A percentile compares a stretch with the other conserved stretches of the same genome.
These are phyloP conservation scores for Elaphurus davidianus DNA, from an alignment of 2,113 vertebrate genomes.

Conservation along the genomic window DNA sequence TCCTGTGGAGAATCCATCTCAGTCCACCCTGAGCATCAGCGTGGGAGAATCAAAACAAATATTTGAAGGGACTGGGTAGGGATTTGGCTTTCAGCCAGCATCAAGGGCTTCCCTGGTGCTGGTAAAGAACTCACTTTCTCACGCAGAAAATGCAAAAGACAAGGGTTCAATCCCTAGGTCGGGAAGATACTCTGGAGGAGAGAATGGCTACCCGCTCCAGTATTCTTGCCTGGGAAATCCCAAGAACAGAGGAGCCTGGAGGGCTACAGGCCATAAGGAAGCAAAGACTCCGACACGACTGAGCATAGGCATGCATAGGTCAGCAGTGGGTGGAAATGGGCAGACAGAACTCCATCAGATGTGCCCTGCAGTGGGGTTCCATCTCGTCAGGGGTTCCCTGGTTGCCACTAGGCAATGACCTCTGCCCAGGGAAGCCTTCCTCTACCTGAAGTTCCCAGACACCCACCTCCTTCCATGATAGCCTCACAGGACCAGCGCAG, in stretches of 20 bases:
- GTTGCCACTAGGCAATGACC: not conserved
- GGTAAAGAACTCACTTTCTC: not conserved
- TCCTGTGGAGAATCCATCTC: not conserved
- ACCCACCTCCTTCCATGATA: not conserved
- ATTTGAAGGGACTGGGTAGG: not conserved
- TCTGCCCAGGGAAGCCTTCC: not conserved
- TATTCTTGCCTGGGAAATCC: not conserved
- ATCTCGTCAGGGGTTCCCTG: not conserved
- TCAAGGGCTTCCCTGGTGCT: not conserved
- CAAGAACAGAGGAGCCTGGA: not conserved
- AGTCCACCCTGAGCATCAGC: not conserved
- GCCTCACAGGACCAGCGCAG: not conserved
- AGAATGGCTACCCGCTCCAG: not conserved
- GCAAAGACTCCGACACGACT: accelerated
- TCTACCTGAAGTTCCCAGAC: not conserved
- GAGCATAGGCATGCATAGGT: accelerated
- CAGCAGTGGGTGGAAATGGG: not conserved
- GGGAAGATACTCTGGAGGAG: not conserved
- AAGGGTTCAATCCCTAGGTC: not conserved
- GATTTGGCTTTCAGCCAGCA: not conserved
- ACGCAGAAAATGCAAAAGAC: not conserved
- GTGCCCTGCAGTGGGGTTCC: not conserved
- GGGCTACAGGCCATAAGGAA: not conserved
- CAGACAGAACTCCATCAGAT: not conserved
- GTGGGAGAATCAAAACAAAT: not conserved